Evolutionary conservation across 2,113 vertebrate species (phyloP).

Genomic region (Antennarius striatus): DNA sequence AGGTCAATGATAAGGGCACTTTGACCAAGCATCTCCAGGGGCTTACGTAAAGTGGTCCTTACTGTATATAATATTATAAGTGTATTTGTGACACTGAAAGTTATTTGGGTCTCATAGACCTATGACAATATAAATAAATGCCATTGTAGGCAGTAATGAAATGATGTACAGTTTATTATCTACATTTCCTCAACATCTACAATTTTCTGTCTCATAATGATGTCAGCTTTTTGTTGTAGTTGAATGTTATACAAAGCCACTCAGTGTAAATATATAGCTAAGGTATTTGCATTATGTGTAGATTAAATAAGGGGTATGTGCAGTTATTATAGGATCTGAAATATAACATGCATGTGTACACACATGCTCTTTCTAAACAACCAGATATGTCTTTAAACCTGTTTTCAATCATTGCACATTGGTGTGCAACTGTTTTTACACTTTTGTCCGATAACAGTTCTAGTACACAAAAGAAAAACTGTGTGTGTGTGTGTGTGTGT

Average conservation of each 20-base stretch:
- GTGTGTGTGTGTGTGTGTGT: slow-evolving; percentile 14
- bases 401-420: neutral
- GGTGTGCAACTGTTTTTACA: slow-evolving; percentile 3
- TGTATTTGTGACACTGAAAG: slow-evolving; percentile 76
- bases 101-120: slow-evolving; percentile 84
- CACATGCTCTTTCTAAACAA: slow-evolving; percentile 19
- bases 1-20: slow-evolving; percentile 53
- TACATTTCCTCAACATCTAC: slow-evolving; percentile 19
- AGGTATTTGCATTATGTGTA: slow-evolving; percentile 25
- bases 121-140: slow-evolving; percentile 56
- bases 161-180: slow-evolving; percentile 34
- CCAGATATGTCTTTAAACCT: neutral
- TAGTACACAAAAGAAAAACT: slow-evolving; percentile 34
- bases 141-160: slow-evolving; percentile 7
- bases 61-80: slow-evolving; percentile 81
- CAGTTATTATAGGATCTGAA: slow-evolving; percentile 14
- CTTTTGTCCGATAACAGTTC: slow-evolving; percentile 21
- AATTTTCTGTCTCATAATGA: slow-evolving; percentile 23
- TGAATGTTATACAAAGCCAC: slow-evolving; percentile 31
- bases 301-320: slow-evolving; percentile 5
- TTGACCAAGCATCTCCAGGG: slow-evolving; percentile 24
- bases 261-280: slow-evolving; percentile 41
- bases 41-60: slow-evolving; percentile 55
- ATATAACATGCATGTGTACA: slow-evolving; percentile 26
- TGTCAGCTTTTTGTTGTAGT: slow-evolving; percentile 19